A percentile compares a stretch with the other conserved stretches of the same genome.
Evolutionary conservation across 2,113 vertebrate species (phyloP).

Genomic region (Dasyurus viverrinus): DNA sequence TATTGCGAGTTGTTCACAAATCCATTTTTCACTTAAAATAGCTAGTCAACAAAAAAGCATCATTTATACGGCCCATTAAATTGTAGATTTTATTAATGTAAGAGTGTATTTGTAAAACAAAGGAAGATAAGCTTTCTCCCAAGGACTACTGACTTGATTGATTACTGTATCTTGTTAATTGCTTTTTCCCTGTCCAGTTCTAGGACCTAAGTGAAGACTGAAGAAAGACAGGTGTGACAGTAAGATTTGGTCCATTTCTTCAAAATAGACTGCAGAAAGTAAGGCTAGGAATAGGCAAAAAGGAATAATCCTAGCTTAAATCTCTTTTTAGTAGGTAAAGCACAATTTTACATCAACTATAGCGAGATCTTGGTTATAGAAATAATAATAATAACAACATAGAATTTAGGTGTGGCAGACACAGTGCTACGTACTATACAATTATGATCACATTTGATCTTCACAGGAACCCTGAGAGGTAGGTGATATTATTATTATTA

Average conservation of each 20-base stretch:
- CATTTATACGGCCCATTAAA: constrained; percentile 46
- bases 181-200: constrained; percentile 42
- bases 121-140: background rate
- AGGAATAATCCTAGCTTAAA: constrained; percentile 45
- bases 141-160: constrained; percentile 24
- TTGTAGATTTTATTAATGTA: background rate
- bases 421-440: background rate
- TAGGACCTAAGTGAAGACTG: background rate
- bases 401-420: background rate
- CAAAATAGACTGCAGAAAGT: constrained; percentile 42
- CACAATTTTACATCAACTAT: constrained; percentile 38
- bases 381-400: background rate
- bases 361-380: background rate
- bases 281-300: constrained; percentile 43
- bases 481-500: background rate
- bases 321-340: constrained; percentile 39
- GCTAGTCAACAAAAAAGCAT: constrained; percentile 27
- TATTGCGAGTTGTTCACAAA: constrained; percentile 29
- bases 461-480: background rate
- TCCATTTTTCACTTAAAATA: constrained; percentile 34
- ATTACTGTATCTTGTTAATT: constrained; percentile 12
- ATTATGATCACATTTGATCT: background rate
- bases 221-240: background rate
- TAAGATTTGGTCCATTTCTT: constrained; percentile 39
- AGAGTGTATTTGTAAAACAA: constrained; percentile 39